Evolutionary conservation across 92 coral and sea anemone genomes (phyloP).

Genomic region (Paramuricea clavata): DNA sequence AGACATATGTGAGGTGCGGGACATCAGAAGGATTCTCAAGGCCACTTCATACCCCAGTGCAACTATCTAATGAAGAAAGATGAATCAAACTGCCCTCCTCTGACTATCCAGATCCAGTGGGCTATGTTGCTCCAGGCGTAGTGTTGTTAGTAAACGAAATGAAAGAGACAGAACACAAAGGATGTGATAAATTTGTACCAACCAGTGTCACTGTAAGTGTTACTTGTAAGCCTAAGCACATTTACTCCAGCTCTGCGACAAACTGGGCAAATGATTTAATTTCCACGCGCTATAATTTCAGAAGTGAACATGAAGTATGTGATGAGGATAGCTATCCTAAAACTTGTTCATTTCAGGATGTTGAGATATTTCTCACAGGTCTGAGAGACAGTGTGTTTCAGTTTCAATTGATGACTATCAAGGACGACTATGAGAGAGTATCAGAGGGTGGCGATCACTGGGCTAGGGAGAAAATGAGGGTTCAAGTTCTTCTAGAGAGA

Average conservation of each 20-base stretch:
- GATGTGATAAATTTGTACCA: conserved; percentile 55
- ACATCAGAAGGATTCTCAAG: conserved; percentile 74
- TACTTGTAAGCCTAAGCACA: conserved; percentile 69
- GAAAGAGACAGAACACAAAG: conserved; percentile 67
- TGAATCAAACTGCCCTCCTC: conserved; percentile 60
- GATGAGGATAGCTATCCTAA: not conserved
- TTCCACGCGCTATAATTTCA: no score
- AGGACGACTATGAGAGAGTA: conserved; percentile 63
- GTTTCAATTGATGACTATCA: conserved; percentile 62
- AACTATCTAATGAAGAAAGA: conserved; percentile 50
- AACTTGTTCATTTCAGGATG: no score
- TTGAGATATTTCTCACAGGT: no score
- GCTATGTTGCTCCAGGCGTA: conserved; percentile 74
- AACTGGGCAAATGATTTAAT: no score
- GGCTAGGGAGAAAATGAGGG: conserved; percentile 46
- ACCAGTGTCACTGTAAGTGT: conserved; percentile 59
- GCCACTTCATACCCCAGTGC: conserved; percentile 64
- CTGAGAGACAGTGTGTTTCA: conserved; percentile 57
- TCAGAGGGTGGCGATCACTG: conserved; percentile 63
- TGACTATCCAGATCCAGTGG: conserved; percentile 72
- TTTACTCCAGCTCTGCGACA: conserved; percentile 66
- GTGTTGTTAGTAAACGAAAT: conserved; percentile 63
- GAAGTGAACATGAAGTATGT: no score
- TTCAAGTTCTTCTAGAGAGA: conserved; percentile 56
- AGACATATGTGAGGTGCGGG: conserved; percentile 67